Conservation (phyloP, 2,888 invertebrate genomes). For the Cheilosia impressa region DNA sequence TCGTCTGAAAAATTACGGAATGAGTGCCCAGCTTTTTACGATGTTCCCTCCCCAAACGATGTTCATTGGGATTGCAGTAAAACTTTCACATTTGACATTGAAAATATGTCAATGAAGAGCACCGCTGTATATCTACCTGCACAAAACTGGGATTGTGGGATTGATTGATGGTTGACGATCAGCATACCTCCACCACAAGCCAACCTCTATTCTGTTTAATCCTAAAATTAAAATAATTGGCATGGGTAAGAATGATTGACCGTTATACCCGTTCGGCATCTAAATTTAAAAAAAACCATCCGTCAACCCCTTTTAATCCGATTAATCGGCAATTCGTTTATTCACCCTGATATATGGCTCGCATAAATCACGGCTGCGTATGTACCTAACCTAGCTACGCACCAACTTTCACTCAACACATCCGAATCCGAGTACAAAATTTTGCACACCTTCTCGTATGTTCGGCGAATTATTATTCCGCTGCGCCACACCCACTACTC, state of each 20-base stretch:
- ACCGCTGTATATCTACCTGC: too few relatives aligned
- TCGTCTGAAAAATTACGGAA: too few relatives aligned
- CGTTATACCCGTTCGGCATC: background rate
- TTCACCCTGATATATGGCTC: slow-evolving; percentile 6
- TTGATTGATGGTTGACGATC: too few relatives aligned
- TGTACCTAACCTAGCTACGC: background rate
- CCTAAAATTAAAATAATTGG: too few relatives aligned
- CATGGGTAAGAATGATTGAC: background rate
- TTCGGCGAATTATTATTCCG: slow-evolving; percentile 23
- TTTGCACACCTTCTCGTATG: slow-evolving; percentile 20
- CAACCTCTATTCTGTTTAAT: too few relatives aligned
- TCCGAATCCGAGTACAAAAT: slow-evolving; percentile 1
- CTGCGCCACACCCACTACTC: slow-evolving; percentile 40
- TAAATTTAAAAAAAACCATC: background rate
- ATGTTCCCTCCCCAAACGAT: too few relatives aligned
- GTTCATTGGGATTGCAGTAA: too few relatives aligned
- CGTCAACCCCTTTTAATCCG: slow-evolving; percentile 9
- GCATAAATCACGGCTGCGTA: background rate
- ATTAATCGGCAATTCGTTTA: slow-evolving; percentile 2
- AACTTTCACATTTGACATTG: too few relatives aligned
- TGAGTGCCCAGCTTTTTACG: too few relatives aligned
- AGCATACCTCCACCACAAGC: too few relatives aligned
- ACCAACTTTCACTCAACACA: slow-evolving; percentile 42
- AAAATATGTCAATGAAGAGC: too few relatives aligned
- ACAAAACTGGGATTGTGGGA: too few relatives aligned